Evolutionary conservation across 2,113 vertebrate genomes (phyloP), one percentile per base, ranked within the genome.

Genomic region (Clarias batrachus): DNA sequence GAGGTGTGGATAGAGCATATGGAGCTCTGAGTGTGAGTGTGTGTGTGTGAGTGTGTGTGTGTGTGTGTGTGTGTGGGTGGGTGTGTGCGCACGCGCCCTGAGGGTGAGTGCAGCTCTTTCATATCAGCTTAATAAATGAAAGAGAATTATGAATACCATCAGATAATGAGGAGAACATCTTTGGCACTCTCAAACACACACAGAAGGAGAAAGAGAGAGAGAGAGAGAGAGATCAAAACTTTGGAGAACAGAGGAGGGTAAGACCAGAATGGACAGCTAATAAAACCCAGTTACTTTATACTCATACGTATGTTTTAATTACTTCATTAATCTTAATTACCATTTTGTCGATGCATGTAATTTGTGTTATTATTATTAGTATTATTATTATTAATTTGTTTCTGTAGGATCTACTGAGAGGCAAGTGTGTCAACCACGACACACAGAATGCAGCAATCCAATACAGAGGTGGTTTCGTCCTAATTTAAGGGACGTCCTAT

Each of bases 41-140:
- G 68, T 57, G 78, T 74, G 76, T 54, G 77, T 82, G 76, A 81
- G 54, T 80, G 76, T 82, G 41, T 86, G n/a, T 76, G 73, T 76
- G 73, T 76, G 70, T 87, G 70, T 60, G 80, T 83, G 59, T 57
- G 52, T 83, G 71, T 85, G 19, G 16, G 60, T 62, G 60, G 1
- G 63, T 86, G 76, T 62, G 76, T 65, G 85, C 41, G n/a, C 54
- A 14, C 7, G 73, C 54, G 76, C 63, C 78, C 82, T 71, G 48
- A 77, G 74, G 78, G 84, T 80, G 19, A 85, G 73, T 77, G 37
- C 60, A 82, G 52, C 63, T 87, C 71, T 89, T 89, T 83, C 80
- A 86, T 85, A 83, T 85, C 33, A 73, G 74, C 80, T 83, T 84
- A 87, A 87, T 85, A 87, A 87, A 87, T 89, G 57, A 86, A 89